Conservation (phyloP, 2,888 invertebrate species). For the Glomeris marginata region DNA sequence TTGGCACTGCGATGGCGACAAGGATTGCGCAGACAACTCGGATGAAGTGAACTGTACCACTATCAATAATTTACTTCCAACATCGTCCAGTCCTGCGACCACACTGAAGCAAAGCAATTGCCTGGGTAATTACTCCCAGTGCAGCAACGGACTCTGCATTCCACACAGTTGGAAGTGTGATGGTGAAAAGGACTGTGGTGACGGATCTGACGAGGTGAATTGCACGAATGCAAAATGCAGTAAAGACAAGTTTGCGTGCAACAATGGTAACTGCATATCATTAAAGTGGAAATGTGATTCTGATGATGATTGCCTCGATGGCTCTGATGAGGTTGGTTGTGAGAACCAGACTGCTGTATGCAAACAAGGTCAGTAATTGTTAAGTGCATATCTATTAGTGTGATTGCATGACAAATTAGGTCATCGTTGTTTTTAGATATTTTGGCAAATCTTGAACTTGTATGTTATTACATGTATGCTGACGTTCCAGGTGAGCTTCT, state of each 20-base stretch:
- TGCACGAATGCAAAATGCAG: conserved; percentile 41
- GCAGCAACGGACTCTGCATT: conserved; percentile 44
- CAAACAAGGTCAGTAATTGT: not conserved
- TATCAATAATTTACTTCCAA: conserved; percentile 38
- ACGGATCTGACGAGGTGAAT: conserved; percentile 54
- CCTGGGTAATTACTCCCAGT: too few relatives aligned
- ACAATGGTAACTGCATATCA: conserved; percentile 51
- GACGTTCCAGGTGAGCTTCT: conserved; percentile 8
- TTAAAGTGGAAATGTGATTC: conserved; percentile 51
- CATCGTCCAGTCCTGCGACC: conserved; percentile 39
- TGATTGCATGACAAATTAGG: too few relatives aligned
- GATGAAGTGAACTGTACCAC: conserved; percentile 38
- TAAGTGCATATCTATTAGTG: too few relatives aligned
- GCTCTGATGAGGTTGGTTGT: conserved; percentile 52
- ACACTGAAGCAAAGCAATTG: too few relatives aligned
- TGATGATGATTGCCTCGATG: conserved; percentile 59
- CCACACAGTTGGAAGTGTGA: conserved; percentile 47
- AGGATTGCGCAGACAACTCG: conserved; percentile 49
- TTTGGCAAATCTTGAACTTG: too few relatives aligned
- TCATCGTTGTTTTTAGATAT: too few relatives aligned
- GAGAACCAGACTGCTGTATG: conserved; percentile 16
- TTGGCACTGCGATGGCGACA: conserved; percentile 50
- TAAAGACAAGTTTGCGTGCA: conserved; percentile 48
- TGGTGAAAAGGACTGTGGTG: conserved; percentile 54
- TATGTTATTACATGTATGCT: too few relatives aligned